Evolutionary conservation across 2,888 invertebrate species (phyloP).

Genomic region (Brenthis hecate): DNA sequence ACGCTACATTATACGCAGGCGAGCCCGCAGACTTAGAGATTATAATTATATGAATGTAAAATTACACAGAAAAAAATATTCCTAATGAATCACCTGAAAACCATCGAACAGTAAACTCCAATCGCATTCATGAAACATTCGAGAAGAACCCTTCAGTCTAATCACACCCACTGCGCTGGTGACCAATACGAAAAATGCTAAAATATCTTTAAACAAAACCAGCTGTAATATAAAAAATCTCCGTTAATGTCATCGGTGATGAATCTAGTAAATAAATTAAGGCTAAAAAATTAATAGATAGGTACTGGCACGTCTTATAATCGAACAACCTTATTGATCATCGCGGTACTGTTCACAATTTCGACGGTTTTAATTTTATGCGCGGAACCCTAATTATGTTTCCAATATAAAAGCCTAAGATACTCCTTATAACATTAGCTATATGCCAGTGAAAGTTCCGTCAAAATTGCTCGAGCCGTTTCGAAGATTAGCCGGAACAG

Average conservation of each 20-base stretch:
- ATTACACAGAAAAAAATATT: neutral
- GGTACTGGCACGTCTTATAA: too few relatives aligned
- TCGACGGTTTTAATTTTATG: too few relatives aligned
- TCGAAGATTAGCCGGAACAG: too few relatives aligned
- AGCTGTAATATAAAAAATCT: conserved; percentile 50
- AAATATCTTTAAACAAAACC: conserved; percentile 70
- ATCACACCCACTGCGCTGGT: conserved; percentile 58
- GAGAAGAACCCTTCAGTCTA: conserved; percentile 57
- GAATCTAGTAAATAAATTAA: neutral
- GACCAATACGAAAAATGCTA: conserved; percentile 61
- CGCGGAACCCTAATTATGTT: too few relatives aligned
- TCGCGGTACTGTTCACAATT: too few relatives aligned
- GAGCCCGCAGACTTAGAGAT: too few relatives aligned
- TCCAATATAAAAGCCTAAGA: too few relatives aligned
- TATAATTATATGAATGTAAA: neutral
- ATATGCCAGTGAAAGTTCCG: too few relatives aligned
- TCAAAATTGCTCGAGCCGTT: too few relatives aligned
- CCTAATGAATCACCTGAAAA: conserved; percentile 49
- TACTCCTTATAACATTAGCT: too few relatives aligned
- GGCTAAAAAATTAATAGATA: neutral
- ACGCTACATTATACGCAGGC: too few relatives aligned
- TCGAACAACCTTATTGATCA: too few relatives aligned
- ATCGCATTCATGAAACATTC: conserved; percentile 61
- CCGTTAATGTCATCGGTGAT: conserved; percentile 13
- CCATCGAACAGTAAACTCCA: conserved; percentile 65